phyloP scores from a whole-genome alignment of 2,888 invertebrate genomes.

The Muschampia plurimacula region DNA sequence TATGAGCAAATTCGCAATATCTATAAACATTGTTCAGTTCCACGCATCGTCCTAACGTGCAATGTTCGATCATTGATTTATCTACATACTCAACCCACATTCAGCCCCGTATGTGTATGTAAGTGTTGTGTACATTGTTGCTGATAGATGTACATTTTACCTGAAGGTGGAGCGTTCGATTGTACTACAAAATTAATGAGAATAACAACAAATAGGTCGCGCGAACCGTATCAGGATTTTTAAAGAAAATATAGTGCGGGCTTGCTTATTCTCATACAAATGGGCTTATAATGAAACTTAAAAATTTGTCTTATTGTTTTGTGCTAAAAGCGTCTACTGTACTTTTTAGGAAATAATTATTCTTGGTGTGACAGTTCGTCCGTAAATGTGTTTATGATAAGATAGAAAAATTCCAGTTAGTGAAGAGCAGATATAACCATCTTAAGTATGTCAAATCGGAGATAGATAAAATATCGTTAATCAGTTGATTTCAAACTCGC shows the following conservation, averaged over 20 bases:
- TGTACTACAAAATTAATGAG: slow-evolving; percentile 5
- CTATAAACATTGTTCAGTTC: not conserved
- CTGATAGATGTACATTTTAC: not conserved
- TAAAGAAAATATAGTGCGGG: not conserved
- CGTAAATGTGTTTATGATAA: no score
- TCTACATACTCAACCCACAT: slow-evolving; percentile 7
- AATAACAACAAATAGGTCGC: slow-evolving; percentile 7
- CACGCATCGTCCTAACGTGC: not conserved
- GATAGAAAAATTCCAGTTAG: no score
- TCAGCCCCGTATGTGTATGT: not conserved
- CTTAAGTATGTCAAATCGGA: no score
- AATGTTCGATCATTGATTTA: slow-evolving; percentile 11
- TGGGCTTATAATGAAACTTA: not conserved
- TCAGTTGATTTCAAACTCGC: no score
- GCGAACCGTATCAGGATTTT: not conserved
- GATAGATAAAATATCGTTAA: no score
- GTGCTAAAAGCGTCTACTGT: no score
- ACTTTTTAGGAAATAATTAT: no score
- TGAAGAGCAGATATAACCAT: no score
- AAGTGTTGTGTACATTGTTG: not conserved
- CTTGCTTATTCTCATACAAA: not conserved
- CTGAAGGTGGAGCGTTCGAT: not conserved
- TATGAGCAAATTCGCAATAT: not conserved
- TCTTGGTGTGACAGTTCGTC: no score
- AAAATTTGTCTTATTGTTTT: not conserved